A percentile compares a stretch with the other conserved stretches of the same genome.
phyloP scores from a whole-genome alignment of 2,797 vertebrate genomes.

The Mormyrops boulengeri region DNA sequence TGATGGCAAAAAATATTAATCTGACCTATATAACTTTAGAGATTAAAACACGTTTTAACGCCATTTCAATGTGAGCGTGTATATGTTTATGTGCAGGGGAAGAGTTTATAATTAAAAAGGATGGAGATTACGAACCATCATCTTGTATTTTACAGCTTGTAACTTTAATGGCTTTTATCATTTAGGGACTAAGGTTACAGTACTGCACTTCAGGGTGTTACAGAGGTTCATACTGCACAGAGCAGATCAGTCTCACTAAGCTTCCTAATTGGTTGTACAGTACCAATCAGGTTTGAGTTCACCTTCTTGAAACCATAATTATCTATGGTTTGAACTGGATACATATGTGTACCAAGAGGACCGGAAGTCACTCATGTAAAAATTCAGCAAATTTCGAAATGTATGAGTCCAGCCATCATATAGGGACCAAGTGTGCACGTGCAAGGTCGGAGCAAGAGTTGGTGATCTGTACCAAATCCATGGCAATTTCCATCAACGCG shows the following conservation, averaged over 20 bases:
- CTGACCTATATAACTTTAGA: constrained; percentile 7
- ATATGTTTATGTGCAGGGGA: not conserved
- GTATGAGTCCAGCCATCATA: not conserved
- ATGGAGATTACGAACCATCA: not conserved
- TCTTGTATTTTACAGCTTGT: constrained; percentile 4
- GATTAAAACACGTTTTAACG: not conserved
- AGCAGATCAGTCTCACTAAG: not conserved
- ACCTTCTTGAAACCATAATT: not conserved
- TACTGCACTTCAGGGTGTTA: not conserved
- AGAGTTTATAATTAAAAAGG: not conserved
- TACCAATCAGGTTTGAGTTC: not conserved
- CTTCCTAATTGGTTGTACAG: not conserved
- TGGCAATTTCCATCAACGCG: not conserved
- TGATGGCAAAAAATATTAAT: constrained; percentile 1
- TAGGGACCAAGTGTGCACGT: not conserved
- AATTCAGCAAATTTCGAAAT: not conserved
- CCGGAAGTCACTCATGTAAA: not conserved
- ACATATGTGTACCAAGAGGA: not conserved
- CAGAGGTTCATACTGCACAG: not conserved
- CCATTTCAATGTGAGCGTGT: not conserved
- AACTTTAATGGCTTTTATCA: not conserved
- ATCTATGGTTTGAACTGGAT: not conserved
- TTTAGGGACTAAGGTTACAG: not conserved
- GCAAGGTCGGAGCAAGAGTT: not conserved
- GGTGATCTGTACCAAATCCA: not conserved